Conservation (phyloP, 2,797 vertebrate species). For the Accipiter minullus region DNA sequence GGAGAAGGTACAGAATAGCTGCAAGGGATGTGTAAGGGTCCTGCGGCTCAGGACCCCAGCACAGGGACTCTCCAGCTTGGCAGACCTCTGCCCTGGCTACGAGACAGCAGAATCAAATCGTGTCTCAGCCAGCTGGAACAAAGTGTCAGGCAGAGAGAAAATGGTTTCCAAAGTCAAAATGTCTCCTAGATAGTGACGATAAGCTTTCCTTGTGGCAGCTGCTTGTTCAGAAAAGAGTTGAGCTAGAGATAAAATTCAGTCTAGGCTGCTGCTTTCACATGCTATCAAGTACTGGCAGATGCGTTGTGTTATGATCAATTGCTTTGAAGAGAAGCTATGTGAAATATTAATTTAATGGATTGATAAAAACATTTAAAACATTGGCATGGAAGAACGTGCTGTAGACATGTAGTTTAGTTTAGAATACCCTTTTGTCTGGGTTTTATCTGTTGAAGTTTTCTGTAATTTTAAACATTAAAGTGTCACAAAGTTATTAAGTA, state of each 20-base stretch:
- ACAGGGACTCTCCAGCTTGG: background rate
- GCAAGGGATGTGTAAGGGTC: fast-evolving
- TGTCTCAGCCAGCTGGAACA: background rate
- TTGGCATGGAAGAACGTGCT: background rate
- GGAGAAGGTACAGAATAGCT: background rate
- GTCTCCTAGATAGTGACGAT: slow-evolving; percentile 33
- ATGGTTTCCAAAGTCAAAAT: slow-evolving; percentile 67
- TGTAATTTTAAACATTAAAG: background rate
- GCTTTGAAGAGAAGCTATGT: background rate
- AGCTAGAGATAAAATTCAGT: slow-evolving; percentile 21
- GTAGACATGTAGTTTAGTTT: background rate
- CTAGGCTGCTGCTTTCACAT: background rate
- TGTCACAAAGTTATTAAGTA: background rate
- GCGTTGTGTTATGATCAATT: background rate
- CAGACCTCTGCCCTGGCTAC: background rate
- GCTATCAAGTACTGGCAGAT: background rate
- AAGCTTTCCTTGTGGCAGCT: background rate
- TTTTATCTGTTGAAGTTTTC: background rate
- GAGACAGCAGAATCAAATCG: fast-evolving
- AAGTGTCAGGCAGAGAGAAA: slow-evolving; percentile 38
- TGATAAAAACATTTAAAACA: background rate
- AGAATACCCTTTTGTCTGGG: background rate
- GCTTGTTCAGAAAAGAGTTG: slow-evolving; percentile 14
- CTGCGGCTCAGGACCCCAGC: background rate
- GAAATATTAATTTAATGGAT: slow-evolving; percentile 6